Evolutionary conservation across 2,888 invertebrate genomes (phyloP), one percentile per base, ranked within the genome.

Genomic region (Agrypnus murinus): DNA sequence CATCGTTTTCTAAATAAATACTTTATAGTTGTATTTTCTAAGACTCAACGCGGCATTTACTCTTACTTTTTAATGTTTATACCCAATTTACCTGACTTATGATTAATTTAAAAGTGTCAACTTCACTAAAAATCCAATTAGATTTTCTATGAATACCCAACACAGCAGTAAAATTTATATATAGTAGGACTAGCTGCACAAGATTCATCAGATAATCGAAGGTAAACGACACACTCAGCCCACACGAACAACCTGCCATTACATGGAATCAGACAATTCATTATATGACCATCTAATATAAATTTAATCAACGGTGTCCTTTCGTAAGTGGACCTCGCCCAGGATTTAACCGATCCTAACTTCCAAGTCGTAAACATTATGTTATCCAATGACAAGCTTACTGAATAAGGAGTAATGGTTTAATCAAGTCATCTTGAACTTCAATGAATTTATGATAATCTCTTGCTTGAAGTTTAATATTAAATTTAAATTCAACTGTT

Each of bases 231-330:
- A 40, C 55, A 19, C 4, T 32, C 38, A n/a, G 32, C 65, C 65
- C 43, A 65, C 53, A 32, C 67, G 43, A 53, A 53, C 57, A 55
- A 57, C 38, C 62, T 53, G 36, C 63, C 63, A 45, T 69, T 63
- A 63, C 58, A 69, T 43, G 15, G 38, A 63, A 57, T 69, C 68
- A 46, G 46, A 46, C 48, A 69, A 69, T 69, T 65, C 63, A 69
- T 69, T 69, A 69, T 48, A 48, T 58, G 59, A 58, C 58, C 69
- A 58, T 64, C 64, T 65, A 58, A 64, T 69, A 69, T 57, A 69
- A 69, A 60, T 69, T 69, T 69, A 69, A 69, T 69, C 69, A 69
- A 63, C 31, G 50, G 38, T 63, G 62, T 63, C 62, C 62, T 63
- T 19, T 63, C 38, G 19, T 38, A 46, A 63, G 25, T 60, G 60